Evolutionary conservation across 1,140 invertebrate species (phyloP).

Genomic region (Zaprionus vittiger): DNA sequence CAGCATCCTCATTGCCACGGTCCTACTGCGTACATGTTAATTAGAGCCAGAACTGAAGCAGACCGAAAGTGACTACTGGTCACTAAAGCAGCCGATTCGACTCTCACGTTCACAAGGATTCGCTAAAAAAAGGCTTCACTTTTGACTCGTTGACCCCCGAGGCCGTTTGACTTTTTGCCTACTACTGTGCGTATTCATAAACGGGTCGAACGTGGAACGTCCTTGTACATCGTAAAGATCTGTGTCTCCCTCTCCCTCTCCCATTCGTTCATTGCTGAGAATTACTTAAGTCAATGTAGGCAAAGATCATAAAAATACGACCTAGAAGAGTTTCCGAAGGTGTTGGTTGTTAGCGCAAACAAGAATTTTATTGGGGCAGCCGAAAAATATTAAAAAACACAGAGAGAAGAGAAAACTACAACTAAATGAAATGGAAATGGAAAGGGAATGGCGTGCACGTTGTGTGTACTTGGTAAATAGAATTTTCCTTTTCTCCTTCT

Average conservation of each 20-base stretch:
- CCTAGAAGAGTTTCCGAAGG: constrained; percentile 38
- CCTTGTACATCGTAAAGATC: constrained; percentile 64
- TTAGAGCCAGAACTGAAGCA: constrained; percentile 49
- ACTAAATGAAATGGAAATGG: constrained; percentile 16
- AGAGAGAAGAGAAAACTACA: constrained; percentile 16
- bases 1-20: constrained; percentile 49
- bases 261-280: constrained; percentile 63
- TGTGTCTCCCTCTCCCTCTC: not conserved
- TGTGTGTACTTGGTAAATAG: constrained; percentile 61
- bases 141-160: constrained; percentile 42
- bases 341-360: constrained; percentile 50
- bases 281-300: constrained; percentile 79
- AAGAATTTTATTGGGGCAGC: constrained; percentile 70
- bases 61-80: constrained; percentile 63
- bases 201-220: constrained; percentile 26
- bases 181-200: constrained; percentile 57
- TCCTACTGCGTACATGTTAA: constrained; percentile 66
- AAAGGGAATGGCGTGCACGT: constrained; percentile 48
- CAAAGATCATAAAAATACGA: constrained; percentile 70
- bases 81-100: constrained; percentile 1
- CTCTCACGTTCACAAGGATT: constrained; percentile 76
- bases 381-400: constrained; percentile 74
- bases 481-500: not conserved
- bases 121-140: constrained; percentile 58
- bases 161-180: constrained; percentile 70